Base-by-base conservation (phyloP, 2,888 invertebrate genomes). In the Drosophila hamatofila region DNA sequence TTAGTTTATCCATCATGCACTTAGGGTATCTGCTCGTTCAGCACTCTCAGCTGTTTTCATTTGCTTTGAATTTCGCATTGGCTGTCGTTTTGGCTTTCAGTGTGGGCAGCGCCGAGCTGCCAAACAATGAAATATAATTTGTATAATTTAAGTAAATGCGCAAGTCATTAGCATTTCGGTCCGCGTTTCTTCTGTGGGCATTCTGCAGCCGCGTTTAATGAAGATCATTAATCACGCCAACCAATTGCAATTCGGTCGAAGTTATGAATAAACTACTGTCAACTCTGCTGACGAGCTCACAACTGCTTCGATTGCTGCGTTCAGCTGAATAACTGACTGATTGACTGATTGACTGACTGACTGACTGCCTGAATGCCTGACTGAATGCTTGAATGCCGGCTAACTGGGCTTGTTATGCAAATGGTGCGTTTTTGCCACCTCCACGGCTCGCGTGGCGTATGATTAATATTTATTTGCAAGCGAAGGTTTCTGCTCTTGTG, bases 141-240 rank as follows among this genome's bases (percentile, higher is more conserved):
- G 79, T 79, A 79, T 70, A 75, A 75, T 75, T 79, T 75, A 64
- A 75, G 61, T 76, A 73, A 74, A 64, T 67, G 66, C 54, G 59
- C 68, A 37, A 63, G 54, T 64, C 63, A 71, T 71, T 71, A 71
- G 60, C 66, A 60, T 71, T 61, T 70, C 41, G 41, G 52, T 54
- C 18, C 57, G 55, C 46, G 59, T 56, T 23, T 68, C 52, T 52
- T 48, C 49, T 52, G 48, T 63, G 57, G 49, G 54, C 63, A 59
- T 18, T 58, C 44, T 54, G 75, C 56, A 63, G 70, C 35, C 51
- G 46, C 58, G 27, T 64, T 81, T 83, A 83, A 86, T 86, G 73
- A 73, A 78, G 71, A 71, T 86, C 86, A 83, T 83, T 83, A 83
- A 83, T 83, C 82, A 86, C 65, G 71, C 59, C 64, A 68, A 54